Evolutionary conservation across 1,140 invertebrate species (phyloP).

Genomic region (Anoplolepis gracilipes): DNA sequence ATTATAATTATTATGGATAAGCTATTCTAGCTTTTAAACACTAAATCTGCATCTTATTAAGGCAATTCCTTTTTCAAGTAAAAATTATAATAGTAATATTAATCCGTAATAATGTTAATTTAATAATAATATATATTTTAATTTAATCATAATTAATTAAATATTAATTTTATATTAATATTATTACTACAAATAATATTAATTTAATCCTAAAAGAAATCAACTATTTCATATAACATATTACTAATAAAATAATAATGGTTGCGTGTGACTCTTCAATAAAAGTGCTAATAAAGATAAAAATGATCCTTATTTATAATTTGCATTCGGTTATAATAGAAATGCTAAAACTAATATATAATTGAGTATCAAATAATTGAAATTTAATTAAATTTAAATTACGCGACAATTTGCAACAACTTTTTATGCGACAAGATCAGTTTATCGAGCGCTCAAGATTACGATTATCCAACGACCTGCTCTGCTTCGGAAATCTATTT

Average conservation of each 20-base stretch:
- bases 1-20: neutral
- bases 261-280: too few species aligned
- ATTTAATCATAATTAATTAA: too few species aligned
- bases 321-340: too few species aligned
- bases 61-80: neutral
- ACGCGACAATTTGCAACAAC: neutral
- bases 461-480: neutral
- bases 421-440: neutral
- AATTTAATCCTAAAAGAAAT: too few species aligned
- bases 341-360: too few species aligned
- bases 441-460: neutral
- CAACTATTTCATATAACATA: too few species aligned
- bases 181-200: too few species aligned
- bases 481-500: slow-evolving; percentile 24
- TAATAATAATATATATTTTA: too few species aligned
- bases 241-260: too few species aligned
- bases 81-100: neutral
- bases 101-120: neutral
- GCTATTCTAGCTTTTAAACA: neutral
- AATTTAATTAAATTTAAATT: neutral
- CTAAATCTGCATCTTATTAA: neutral
- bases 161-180: too few species aligned
- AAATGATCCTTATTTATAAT: too few species aligned
- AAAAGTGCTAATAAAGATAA: too few species aligned
- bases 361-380: neutral